Conservation (phyloP, 2,797 vertebrate species). For the Percopsis omiscomaycus region DNA sequence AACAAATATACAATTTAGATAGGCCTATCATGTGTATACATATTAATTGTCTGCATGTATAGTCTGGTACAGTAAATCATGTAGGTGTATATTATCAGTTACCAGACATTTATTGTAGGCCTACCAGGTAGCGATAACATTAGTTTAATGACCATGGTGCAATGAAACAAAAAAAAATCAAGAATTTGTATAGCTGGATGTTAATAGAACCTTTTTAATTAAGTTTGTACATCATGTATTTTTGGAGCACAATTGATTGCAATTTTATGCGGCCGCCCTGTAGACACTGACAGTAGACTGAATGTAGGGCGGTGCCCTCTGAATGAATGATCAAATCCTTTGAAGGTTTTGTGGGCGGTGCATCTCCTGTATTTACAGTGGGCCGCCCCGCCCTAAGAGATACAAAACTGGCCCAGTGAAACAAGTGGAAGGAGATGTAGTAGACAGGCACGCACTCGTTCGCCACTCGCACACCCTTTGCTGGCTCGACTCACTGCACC, state of each 20-base stretch:
- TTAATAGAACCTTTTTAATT: no score
- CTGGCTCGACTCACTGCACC: constrained; percentile 22
- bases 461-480: constrained; percentile 30
- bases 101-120: no score
- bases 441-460: constrained; percentile 41
- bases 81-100: no score
- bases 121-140: no score
- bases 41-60: neutral
- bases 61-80: no score
- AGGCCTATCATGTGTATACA: no score
- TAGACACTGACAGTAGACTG: constrained; percentile 38
- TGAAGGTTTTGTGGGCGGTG: constrained; percentile 60
- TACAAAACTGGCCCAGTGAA: constrained; percentile 72
- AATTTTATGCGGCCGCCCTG: constrained; percentile 10
- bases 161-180: neutral
- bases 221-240: neutral
- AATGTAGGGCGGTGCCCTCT: constrained; percentile 70
- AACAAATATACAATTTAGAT: neutral
- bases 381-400: constrained; percentile 69
- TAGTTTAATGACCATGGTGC: neutral
- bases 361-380: constrained; percentile 63
- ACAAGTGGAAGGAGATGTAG: constrained; percentile 71
- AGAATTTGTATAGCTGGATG: no score
- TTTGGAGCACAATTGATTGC: neutral
- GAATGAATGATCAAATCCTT: constrained; percentile 71